Percentiles rank a stretch among this genome's conserved stretches.
Evolutionary conservation across 2,113 vertebrate genomes (phyloP).

Genomic region (Peucedramus taeniatus): DNA sequence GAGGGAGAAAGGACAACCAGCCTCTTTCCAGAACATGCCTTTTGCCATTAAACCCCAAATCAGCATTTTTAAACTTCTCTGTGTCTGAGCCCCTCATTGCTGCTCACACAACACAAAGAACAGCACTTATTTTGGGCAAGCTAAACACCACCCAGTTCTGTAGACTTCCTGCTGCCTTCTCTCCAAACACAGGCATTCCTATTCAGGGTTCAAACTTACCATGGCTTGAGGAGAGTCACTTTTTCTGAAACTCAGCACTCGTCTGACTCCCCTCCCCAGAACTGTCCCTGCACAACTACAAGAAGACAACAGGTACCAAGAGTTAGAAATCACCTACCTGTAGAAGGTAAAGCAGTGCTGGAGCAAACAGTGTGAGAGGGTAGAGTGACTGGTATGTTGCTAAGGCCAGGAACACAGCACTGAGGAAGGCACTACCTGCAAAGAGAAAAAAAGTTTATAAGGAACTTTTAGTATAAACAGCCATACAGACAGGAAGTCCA

Average conservation of each 20-base stretch:
- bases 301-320: background rate
- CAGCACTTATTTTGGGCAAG: background rate
- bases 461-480: background rate
- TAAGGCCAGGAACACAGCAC: conserved; percentile 91
- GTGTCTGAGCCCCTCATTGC: background rate
- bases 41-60: background rate
- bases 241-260: background rate
- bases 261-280: background rate
- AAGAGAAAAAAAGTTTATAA: background rate
- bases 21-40: background rate
- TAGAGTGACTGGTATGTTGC: conserved; percentile 96
- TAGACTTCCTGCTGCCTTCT: background rate
- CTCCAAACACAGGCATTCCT: background rate
- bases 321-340: conserved; percentile 71
- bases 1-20: background rate
- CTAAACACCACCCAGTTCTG: background rate
- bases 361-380: conserved; percentile 87
- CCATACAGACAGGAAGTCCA: background rate
- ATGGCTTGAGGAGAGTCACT: background rate
- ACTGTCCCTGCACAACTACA: background rate
- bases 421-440: conserved; percentile 89
- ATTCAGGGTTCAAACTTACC: background rate
- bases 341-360: conserved; percentile 88
- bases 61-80: background rate
- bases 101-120: background rate